These are phyloP conservation scores for Stigmatopora nigra DNA, from an alignment of 2,113 vertebrate species.

Conservation along the genomic window DNA sequence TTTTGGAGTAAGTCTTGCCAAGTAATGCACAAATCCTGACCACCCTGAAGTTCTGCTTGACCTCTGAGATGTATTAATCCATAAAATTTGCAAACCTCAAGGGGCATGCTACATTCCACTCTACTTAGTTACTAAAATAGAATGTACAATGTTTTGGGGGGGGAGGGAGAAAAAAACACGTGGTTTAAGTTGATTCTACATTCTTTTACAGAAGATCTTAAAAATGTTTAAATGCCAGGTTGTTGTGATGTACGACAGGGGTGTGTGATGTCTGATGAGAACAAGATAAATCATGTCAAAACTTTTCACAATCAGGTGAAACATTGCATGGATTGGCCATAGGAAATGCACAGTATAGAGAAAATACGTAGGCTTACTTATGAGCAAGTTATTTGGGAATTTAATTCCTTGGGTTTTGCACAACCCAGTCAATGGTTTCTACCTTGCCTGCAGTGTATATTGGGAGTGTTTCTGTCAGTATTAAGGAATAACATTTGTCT, in stretches of 20 bases:
- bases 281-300: constrained; percentile 7
- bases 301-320: not conserved
- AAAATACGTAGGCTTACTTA: not conserved
- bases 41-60: not conserved
- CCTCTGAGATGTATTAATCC: not conserved
- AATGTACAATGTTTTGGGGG: not conserved
- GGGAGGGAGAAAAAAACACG: not conserved
- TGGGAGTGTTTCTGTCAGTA: not conserved
- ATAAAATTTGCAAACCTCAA: not conserved
- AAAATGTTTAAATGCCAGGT: not conserved
- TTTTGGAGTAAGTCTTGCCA: not conserved
- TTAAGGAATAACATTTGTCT: not conserved
- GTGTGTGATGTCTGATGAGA: constrained; percentile 6
- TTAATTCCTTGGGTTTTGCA: not conserved
- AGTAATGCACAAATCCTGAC: not conserved
- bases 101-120: not conserved
- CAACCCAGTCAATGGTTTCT: not conserved
- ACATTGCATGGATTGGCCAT: not conserved
- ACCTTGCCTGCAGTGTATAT: not conserved
- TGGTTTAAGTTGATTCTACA: not conserved
- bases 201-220: not conserved
- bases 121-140: not conserved
- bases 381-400: not conserved
- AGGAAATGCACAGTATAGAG: not conserved
- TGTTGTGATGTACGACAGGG: constrained; percentile 6